Base-by-base conservation (phyloP, 2,797 vertebrate genomes). In the Octomys mimax region DNA sequence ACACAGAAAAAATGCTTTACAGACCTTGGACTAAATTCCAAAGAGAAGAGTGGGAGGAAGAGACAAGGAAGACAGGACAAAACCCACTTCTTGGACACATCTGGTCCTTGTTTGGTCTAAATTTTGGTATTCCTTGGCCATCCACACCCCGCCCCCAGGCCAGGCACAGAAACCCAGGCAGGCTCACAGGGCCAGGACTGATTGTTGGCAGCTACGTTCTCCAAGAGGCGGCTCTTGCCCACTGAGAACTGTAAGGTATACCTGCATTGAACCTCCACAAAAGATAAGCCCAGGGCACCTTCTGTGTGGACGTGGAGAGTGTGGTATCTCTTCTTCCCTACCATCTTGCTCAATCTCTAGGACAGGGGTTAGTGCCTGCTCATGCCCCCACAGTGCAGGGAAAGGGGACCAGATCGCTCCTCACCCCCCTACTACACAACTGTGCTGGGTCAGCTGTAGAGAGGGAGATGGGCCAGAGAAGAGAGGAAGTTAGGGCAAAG, bases 1-100 rank as follows among this genome's bases (percentile, higher is more conserved):
- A 82, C 91, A 79, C n/a, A 82, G 6, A 9, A 77, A 93, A 88
- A 66, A 81, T 73, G 62, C 87, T 91, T 91, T 91, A 66, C 24
- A 80, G 73, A 31, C 64, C 78, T 94, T 94, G 78, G 62, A 70
- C 73, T 82, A 24, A 92, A 95, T 95, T 71, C 96, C 95, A 91
- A 61, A 90, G 82, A 77, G 81, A 94, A 73, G 28, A 92, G 61
- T 66, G 19, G 86, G 64, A 70, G 87, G 64, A 73, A 61, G 66
- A 88, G 39, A 54, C 4, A 52, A 4, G 31, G 81, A 81, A 86
- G 94, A 93, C 39, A 88, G 13, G 46, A 24, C 18, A 36, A 61
- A 62, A 26, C 52, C 36, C 42, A 26, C 86, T 75, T 42, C 78
- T 33, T 59, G 64, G 49, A 54, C 91, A 78, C 33, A 24, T 73